Evolutionary conservation across 2,113 vertebrate genomes (phyloP), one percentile per base, ranked within the genome.

Genomic region (Hippocampus mohnikei): DNA sequence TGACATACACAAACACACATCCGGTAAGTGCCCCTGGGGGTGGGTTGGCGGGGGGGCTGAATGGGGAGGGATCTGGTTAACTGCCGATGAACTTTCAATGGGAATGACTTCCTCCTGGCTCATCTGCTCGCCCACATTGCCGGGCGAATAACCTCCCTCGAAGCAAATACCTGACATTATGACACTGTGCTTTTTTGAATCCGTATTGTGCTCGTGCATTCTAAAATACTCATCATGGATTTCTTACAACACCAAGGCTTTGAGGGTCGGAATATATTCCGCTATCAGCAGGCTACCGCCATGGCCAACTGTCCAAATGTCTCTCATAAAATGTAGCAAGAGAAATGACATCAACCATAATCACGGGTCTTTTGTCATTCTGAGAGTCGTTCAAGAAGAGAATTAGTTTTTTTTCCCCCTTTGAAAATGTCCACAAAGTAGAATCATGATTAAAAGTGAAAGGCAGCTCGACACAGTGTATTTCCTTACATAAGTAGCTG

Each of bases 11-110:
- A 71, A 62, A 67, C 66, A 74, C 58, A 75, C 42, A 66, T 64
- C 37, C 42, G 67, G 41, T 6, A 60, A 70, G 73, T 55, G 23
- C 78, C 80, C 29, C 52, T 72, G 67, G 81, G 23, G 4, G 69
- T n/a, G n/a, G n/a, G n/a, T n/a, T n/a, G n/a, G n/a, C n/a, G n/a
- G 23, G 4, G 69, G 73, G 73, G 72, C 46, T 11, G 33, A 42
- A 50, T 13, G 11, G 40, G 37, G 65, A 48, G 44, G 46, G 55
- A 52, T 70, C 69, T 74, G 58, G 81, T 87, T 87, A 88, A 88
- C 84, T 86, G 40, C 29, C n/a, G 42, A 72, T 87, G 70, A 88
- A 88, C 84, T 82, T 81, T 16, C 85, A 61, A 2, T 67, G 81
- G 85, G 86, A 78, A 55, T 50, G 68, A 71, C 68, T 81, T 82